Conservation (phyloP, 2,113 vertebrate species). For the Bubo bubo region DNA sequence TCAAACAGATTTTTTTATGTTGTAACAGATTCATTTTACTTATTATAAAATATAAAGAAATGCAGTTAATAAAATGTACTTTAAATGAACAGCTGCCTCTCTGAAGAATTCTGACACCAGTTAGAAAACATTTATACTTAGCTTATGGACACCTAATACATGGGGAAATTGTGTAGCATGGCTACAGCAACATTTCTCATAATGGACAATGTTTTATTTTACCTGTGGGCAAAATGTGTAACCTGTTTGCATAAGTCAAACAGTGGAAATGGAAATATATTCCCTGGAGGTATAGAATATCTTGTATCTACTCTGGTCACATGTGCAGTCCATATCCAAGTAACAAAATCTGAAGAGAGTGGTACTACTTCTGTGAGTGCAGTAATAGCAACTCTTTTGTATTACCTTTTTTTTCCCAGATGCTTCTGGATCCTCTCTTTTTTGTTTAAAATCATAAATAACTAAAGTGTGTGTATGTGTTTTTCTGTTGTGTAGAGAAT, state of each 20-base stretch:
- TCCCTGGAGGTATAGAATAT: not conserved
- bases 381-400: not conserved
- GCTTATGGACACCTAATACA: not conserved
- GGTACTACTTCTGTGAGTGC: not conserved
- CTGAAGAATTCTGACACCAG: not conserved
- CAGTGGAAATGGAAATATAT: not conserved
- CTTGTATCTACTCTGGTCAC: not conserved
- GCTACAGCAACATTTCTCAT: not conserved
- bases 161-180: not conserved
- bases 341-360: not conserved
- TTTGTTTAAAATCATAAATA: not conserved
- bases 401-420: not conserved
- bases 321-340: not conserved
- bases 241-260: not conserved
- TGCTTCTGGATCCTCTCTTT: not conserved
- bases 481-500: not conserved
- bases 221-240: not conserved
- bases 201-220: not conserved
- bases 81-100: not conserved
- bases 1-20: not conserved
- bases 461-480: rapidly evolving
- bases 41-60: not conserved
- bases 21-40: not conserved
- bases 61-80: not conserved
- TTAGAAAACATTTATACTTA: not conserved